Base-by-base conservation (phyloP, 2,888 invertebrate species). In the Frankliniella intonsa region DNA sequence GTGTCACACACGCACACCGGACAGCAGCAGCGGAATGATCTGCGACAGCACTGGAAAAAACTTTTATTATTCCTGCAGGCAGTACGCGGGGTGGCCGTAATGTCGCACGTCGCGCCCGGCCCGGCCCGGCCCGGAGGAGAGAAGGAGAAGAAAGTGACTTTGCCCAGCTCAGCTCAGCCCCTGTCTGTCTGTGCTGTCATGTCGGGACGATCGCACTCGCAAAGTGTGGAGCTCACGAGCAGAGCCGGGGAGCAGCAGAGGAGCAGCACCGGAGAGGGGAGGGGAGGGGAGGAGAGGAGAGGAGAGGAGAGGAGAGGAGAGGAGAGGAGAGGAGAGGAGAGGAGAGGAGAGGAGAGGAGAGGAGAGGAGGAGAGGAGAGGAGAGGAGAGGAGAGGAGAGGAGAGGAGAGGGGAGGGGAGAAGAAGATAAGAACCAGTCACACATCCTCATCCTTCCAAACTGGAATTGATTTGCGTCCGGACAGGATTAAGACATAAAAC, bases 391-490 rank as follows among this genome's bases (percentile, higher is more conserved):
- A n/a, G 69, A n/a, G 22, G 22, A 11, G 22, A 22, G 22, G 69
- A 22, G 69, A 69, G 22, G 69, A 69, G 69, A n/a, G 69, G 22
- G 69, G 22, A 69, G 22, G 22, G 69, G 7, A 8, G 69, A 19
- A 76, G 69, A 22, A 25, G 25, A 76, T 22, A 76, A 25, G 69
- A 22, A 76, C 69, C 69, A 76, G 69, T 76, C 69, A 76, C 69
- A 76, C 69, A 76, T 25, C 25, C 69, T 25, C 22, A 76, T 22
- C 69, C 69, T 76, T 76, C 69, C 22, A 76, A 76, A 76, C 69
- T 76, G 69, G 69, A 76, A 76, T 76, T 76, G 69, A 76, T 76
- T 76, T 76, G 69, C 69, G 69, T 76, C 69, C 69, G 69, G 69
- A 22, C 25, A 25, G 69, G 69, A 76, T 76, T 76, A 76, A 76